Base-by-base conservation (phyloP, 2,888 invertebrate species). In the Cyaniris semiargus region DNA sequence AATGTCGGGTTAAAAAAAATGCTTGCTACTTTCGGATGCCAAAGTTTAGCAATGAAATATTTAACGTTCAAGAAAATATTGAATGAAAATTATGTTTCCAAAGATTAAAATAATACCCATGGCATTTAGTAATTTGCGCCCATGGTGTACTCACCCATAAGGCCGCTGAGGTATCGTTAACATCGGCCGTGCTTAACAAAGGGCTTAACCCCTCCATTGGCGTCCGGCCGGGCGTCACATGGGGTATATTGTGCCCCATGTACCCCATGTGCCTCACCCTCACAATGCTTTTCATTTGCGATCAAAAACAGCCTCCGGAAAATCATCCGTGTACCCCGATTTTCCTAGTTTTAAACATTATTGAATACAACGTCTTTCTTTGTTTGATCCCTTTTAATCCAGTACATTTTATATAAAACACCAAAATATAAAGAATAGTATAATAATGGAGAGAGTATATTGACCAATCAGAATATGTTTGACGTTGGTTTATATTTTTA, bases 241-340 rank as follows among this genome's bases (percentile, higher is more conserved):
- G 91, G 92, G 88, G 86, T 90, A 93, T 93, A 93, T 93, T 93
- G 90, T 91, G 90, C 86, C 87, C 86, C 82, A 88, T 85, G 84
- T 91, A 91, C 86, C 87, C 86, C 82, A 88, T 85, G 84, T 84
- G 27, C 27, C 23, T 10, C 87, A 86, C 85, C 87, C 88, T 85
- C 88, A 92, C 93, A 92, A 92, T 90, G 86, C 86, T 94, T 93
- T 93, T 94, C 93, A 94, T 94, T 93, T 93, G 87, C 89, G 83
- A 87, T 91, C 91, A 90, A 90, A 91, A 92, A 91, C 90, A 90
- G 89, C 88, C 87, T 81, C 86, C 85, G 89, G 88, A 88, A 90
- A 90, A 90, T 23, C 60, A 4, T 60, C 13, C 1, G 18, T 53
- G 15, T 53, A 53, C 48, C 48, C 48, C 5, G 48, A 53, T 53